Evolutionary conservation across 1,140 invertebrate species (phyloP), one percentile per base, ranked within the genome.

Genomic region (Neotoxoptera formosana): DNA sequence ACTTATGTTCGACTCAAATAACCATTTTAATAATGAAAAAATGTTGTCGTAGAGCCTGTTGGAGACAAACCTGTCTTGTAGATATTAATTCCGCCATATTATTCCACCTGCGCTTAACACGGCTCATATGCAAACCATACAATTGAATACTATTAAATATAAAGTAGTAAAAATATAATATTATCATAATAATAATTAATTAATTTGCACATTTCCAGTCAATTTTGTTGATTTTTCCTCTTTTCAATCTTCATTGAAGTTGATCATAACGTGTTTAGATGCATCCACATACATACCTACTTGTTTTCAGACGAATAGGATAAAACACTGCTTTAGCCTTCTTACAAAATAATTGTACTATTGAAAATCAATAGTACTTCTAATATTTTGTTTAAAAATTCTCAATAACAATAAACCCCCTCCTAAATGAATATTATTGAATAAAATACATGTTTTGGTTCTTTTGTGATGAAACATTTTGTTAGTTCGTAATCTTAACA

Each of bases 91-190:
- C 48, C 48, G 81, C 81, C 81, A 56, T 93, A 93, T 86, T 56
- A 93, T 93, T 93, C 91, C 91, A 93, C 91, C 91, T 93, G 91
- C 91, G 48, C 41, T 86, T 93, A 93, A 93, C 91, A 93, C 91
- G 34, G 47, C 91, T 93, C 91, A 93, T 86, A 93, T 93, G 91
- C 91, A 93, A 93, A 93, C 81, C 91, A 93, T 41, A 93, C 47
- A 93, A 93, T 47, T 93, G 91, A 93, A 93, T 93, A 93, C 91
- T 93, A 93, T 93, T 93, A 93, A 93, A 93, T 93, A 93, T 93
- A 93, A 93, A 93, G 91, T 93, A 93, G 91, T 56, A 93, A 93
- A 84, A 83, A 84, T 53, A 93, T 84, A 84, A 84, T 86, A 93
- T 84, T 93, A 93, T 93, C 86, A 93, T 48, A 93, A 48, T 45